Base-by-base conservation (phyloP, 2,888 invertebrate species). In the Hipparchia sbordonii region DNA sequence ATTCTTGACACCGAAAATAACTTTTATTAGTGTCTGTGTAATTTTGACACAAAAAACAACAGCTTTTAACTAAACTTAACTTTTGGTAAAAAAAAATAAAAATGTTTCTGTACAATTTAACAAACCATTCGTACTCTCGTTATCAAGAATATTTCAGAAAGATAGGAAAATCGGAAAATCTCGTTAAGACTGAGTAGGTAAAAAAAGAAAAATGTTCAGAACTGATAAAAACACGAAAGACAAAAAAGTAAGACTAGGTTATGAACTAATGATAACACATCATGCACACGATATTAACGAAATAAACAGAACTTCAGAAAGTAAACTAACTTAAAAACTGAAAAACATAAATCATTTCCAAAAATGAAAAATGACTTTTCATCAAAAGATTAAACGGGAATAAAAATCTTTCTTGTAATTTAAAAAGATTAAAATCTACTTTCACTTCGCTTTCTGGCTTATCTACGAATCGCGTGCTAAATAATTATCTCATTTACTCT, bases 251-350 rank as follows among this genome's bases (percentile, higher is more conserved):
- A 45, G n/a, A 6, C 51, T 60, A 62, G 60, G 73, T 73, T 71
- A 73, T 69, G 56, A 71, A 54, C 67, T 62, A 68, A 67, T 62
- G 66, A 45, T 70, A 78, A 78, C 75, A 78, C 71, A 67, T 23
- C 78, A 77, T 78, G 78, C 78, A 77, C 73, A 77, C 23, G 39
- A 67, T 54, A 60, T 48, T 48, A 33, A 7, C 10, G 6, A 69
- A 12, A 67, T 52, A 59, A 57, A 23, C 46, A 62, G 12, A 54
- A 39, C 1, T 52, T 10, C 2, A 51, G 12, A 23, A 52, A 6
- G 1, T 48, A 45, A 46, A 12, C 39, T 39, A 39, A 39, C 39
- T 39, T 39, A 10, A 54, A 48, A 12, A 59, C 3, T 7, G 33
- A 33, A 59, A 59, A 23, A 33, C 0, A 10, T 4, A 33, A n/a